These are phyloP conservation scores for Addax nasomaculatus DNA, from an alignment of 2,113 vertebrate genomes.

Conservation along the genomic window DNA sequence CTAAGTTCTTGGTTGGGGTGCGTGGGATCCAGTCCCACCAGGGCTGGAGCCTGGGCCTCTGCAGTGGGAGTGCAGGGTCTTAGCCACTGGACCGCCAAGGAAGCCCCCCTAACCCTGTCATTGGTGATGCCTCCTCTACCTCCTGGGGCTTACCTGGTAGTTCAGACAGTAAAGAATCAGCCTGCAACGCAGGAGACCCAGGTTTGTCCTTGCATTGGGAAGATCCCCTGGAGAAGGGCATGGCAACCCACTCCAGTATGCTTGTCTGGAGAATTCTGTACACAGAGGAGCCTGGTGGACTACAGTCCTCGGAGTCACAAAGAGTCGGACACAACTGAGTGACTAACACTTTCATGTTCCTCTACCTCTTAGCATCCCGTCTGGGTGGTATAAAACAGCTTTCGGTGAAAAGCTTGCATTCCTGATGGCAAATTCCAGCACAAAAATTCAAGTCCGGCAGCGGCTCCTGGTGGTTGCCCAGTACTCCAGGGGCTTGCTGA, in stretches of 20 bases:
- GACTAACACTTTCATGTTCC: not conserved
- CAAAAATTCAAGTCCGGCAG: too few relatives aligned
- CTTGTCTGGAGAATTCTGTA: not conserved
- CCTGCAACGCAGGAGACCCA: not conserved
- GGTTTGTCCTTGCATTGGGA: not conserved
- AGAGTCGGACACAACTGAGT: not conserved
- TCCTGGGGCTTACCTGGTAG: not conserved
- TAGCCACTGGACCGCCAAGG: not conserved
- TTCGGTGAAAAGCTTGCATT: not conserved
- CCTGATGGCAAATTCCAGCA: not conserved
- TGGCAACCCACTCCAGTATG: not conserved
- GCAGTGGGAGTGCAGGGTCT: not conserved
- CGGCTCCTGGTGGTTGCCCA: too few relatives aligned
- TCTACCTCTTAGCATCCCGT: rapidly evolving
- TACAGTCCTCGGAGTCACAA: not conserved
- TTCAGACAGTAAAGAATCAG: not conserved
- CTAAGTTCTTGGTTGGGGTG: not conserved
- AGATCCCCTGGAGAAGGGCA: not conserved
- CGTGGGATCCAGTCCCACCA: not conserved
- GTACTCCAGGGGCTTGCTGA: not conserved
- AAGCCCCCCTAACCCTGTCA: not conserved
- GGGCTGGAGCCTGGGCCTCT: not conserved
- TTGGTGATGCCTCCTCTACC: not conserved
- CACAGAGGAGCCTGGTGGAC: not conserved
- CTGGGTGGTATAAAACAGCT: rapidly evolving